Base-by-base conservation (phyloP, 2,888 invertebrate species). In the Reticulitermes lucifugus region DNA sequence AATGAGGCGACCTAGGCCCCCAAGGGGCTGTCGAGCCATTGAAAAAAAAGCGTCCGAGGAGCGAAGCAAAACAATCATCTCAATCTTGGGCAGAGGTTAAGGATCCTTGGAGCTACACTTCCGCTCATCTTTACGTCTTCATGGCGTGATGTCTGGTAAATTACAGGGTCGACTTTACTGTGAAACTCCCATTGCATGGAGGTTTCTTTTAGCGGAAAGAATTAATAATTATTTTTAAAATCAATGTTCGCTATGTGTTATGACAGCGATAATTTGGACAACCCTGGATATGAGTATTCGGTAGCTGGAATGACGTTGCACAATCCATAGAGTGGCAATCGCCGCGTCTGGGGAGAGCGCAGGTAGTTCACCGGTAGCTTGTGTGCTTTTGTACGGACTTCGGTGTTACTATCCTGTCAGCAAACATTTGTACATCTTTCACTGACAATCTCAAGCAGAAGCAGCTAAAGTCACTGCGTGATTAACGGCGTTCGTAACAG, bases 301-400 rank as follows among this genome's bases (percentile, higher is more conserved):
- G 73, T 73, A 73, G 73, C 73, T 73, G 35, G 41, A 65, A 73
- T 73, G 73, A 73, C 21, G 73, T 41, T 73, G 73, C 73, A 73
- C 35, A 10, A n/a, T 73, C 35, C 73, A 73, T 41, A 21, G 14
- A 73, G 73, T 41, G 18, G 14, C 73, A 41, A n/a, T 41, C 18
- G 73, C 73, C 73, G 73, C 73, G 18, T 9, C 73, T 25, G 41
- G 73, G 73, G 73, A 21, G 35, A 41, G 29, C 18, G 41, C 73
- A 41, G 73, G 73, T 73, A 73, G 41, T 41, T 73, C 73, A 73
- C 73, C 35, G 73, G 73, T 73, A 73, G 73, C 73, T 1, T 10
- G 6, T 25, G 18, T 10, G 65, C 65, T 65, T 65, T n/a, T 65
- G 65, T 65, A n/a, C 25, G 7, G n/a, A n/a, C 9, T n/a, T 7